A percentile compares a stretch with the other conserved stretches of the same genome.
phyloP scores from a whole-genome alignment of 2,888 invertebrate species.

The Macroteleia sp. region DNA sequence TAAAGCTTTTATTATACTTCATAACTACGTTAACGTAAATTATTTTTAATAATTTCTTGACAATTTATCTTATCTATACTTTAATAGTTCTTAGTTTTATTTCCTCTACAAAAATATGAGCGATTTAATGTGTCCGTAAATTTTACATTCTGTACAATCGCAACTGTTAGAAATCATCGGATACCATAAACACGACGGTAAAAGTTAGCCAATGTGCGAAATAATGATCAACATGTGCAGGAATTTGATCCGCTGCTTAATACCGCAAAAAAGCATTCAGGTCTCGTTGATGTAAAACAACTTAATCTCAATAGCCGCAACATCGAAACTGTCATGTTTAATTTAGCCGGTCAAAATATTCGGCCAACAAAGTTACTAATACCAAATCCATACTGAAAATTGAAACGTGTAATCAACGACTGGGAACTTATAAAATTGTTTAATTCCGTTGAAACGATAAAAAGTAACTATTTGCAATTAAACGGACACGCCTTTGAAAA shows the following conservation, averaged over 20 bases:
- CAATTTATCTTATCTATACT: too few relatives aligned
- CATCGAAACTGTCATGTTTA: conserved; percentile 45
- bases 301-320: conserved; percentile 46
- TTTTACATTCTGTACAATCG: too few relatives aligned
- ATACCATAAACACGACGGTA: too few relatives aligned
- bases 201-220: neutral
- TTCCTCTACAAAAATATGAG: too few relatives aligned
- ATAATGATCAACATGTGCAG: neutral
- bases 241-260: conserved; percentile 30
- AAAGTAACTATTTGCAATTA: neutral
- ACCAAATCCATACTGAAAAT: conserved; percentile 19
- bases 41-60: too few relatives aligned
- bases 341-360: conserved; percentile 31
- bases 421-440: neutral
- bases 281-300: conserved; percentile 50
- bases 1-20: too few relatives aligned
- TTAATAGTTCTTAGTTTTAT: too few relatives aligned
- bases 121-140: too few relatives aligned
- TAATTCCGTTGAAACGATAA: neutral
- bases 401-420: conserved; percentile 3
- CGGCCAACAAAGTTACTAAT: conserved; percentile 28
- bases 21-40: too few relatives aligned
- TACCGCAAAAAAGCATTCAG: conserved; percentile 36
- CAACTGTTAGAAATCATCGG: too few relatives aligned
- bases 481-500: neutral